Conservation (phyloP, 2,888 invertebrate species). For the Callyntrura guangdongensis region DNA sequence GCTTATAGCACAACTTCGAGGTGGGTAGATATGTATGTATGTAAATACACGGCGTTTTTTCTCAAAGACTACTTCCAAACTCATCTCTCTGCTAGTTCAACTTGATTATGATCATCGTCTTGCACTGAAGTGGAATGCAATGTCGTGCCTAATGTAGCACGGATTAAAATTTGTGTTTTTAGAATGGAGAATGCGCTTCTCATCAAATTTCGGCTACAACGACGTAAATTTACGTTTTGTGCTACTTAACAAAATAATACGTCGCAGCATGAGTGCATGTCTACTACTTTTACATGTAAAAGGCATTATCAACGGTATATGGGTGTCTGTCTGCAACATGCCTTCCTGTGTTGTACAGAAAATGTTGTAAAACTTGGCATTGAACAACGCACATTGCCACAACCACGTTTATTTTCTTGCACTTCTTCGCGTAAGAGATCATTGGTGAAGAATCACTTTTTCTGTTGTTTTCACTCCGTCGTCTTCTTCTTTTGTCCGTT, state of each 20-base stretch:
- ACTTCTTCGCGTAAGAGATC: constrained; percentile 19
- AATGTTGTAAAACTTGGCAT: constrained; percentile 63
- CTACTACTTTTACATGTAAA: background rate
- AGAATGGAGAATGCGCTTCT: constrained; percentile 22
- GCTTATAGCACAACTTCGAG: background rate
- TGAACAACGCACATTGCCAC: constrained; percentile 57
- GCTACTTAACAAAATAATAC: constrained; percentile 45
- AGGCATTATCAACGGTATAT: background rate
- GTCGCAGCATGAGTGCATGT: background rate
- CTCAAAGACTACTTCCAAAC: background rate
- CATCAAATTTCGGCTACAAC: constrained; percentile 43
- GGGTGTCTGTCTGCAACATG: background rate
- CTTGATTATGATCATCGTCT: constrained; percentile 24
- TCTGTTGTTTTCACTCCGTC: constrained; percentile 6
- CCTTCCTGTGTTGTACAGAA: constrained; percentile 10
- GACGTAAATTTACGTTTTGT: constrained; percentile 57
- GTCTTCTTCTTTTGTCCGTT: constrained; percentile 19
- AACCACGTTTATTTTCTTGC: constrained; percentile 55
- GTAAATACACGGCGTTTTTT: background rate
- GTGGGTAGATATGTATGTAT: constrained; percentile 11
- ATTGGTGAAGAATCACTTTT: constrained; percentile 27
- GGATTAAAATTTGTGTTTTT: constrained; percentile 49
- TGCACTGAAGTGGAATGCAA: constrained; percentile 40
- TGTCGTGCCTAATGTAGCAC: constrained; percentile 45
- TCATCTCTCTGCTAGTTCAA: constrained; percentile 22